Evolutionary conservation across 2,888 invertebrate species (phyloP), one percentile per base, ranked within the genome.

Genomic region (Eupithecia exiguata): DNA sequence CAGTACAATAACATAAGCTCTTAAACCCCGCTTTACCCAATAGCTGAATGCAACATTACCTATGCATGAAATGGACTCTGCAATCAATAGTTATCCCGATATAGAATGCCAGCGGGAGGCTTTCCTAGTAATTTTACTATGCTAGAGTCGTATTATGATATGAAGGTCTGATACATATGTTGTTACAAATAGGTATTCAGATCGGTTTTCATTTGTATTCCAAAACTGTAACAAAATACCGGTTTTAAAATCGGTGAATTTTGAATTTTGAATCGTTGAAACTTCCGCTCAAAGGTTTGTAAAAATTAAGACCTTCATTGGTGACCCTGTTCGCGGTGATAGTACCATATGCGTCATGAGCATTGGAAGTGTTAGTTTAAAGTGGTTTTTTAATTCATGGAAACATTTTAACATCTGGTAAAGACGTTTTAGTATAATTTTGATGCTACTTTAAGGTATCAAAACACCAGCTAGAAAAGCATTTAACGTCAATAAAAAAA

Each of bases 401-500:
- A n/a, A 46, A n/a, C n/a, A 46, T n/a, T 46, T 46, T 46, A 21
- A 53, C 58, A 58, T 21, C 25, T 58, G 58, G 58, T 58, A 58
- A 53, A 58, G n/a, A 25, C 14, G 14, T 58, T 1, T 21, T 58
- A 25, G 12, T 14, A 14, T 14, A 58, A 58, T 14, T 58, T 58
- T 58, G 12, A 25, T 12, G 25, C 58, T 25, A 14, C 25, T 58
- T 58, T 58, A 53, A 21, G 10, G 1, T n/a, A 49, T 36, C 12
- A 38, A 38, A 65, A 65, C 36, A 38, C 35, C 62, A 36, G 38
- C 63, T 36, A 35, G 63, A 63, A 30, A 30, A 25, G n/a, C 62
- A 69, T 62, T 61, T 62, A 62, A 62, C 30, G n/a, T 36, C 30
- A 21, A 66, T 38, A 25, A 58, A 68, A 46, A 30, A 66, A 58